phyloP scores from a whole-genome alignment of 2,888 invertebrate genomes.

The Leptopilina drosophilae region DNA sequence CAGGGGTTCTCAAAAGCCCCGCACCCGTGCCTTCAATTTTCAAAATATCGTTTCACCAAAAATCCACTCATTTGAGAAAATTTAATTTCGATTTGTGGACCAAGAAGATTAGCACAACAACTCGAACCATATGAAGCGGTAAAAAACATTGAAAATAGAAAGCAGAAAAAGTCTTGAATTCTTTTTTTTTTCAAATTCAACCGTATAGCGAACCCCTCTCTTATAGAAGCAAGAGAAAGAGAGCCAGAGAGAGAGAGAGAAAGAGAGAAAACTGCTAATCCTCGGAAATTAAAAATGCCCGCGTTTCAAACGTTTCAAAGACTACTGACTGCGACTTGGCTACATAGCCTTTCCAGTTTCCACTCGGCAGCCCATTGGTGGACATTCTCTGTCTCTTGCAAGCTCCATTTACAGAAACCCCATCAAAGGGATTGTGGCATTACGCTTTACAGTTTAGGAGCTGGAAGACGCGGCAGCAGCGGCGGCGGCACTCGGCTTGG shows the following conservation, averaged over 20 bases:
- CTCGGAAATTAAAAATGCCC: conserved; percentile 75
- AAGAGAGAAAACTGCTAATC: conserved; percentile 64
- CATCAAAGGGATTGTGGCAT: conserved; percentile 76
- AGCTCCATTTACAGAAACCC: conserved; percentile 76
- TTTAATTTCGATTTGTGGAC: conserved; percentile 25
- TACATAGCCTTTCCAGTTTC: conserved; percentile 45
- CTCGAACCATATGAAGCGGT: conserved; percentile 37
- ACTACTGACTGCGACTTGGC: conserved; percentile 56
- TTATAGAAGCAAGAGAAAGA: conserved; percentile 7
- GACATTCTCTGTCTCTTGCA: conserved; percentile 44
- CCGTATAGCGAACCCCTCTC: conserved; percentile 30
- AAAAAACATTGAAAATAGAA: conserved; percentile 56
- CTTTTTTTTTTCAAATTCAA: neutral
- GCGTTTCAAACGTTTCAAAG: conserved; percentile 64
- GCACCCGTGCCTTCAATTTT: neutral
- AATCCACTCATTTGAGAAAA: neutral
- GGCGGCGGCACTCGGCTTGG: conserved; percentile 41
- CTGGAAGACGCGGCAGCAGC: conserved; percentile 54
- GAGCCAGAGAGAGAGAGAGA: too few relatives aligned
- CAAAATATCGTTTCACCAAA: neutral
- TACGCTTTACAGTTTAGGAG: conserved; percentile 70
- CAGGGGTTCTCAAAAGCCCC: conserved; percentile 56
- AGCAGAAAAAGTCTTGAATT: conserved; percentile 14
- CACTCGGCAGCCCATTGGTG: conserved; percentile 37
- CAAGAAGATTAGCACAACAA: conserved; percentile 42